Conservation (phyloP, 2,113 vertebrate species). For the Erythrocebus patas region DNA sequence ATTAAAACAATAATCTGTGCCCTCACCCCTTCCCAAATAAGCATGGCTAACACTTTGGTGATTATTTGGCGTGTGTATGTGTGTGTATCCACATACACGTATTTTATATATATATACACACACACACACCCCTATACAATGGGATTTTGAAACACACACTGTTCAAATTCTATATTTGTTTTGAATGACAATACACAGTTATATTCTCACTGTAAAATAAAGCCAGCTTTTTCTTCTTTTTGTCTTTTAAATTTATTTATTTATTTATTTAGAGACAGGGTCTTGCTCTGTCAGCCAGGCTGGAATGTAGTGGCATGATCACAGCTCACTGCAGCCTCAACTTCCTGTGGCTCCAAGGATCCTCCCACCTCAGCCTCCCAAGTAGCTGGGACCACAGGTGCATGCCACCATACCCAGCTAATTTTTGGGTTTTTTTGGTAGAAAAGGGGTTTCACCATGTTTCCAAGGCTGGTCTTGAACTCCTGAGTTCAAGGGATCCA, state of each 20-base stretch:
- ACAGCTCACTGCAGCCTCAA: neutral
- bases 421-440: neutral
- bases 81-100: too few species aligned
- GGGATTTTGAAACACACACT: neutral
- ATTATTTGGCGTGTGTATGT: neutral
- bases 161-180: neutral
- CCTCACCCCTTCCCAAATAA: neutral
- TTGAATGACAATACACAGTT: neutral
- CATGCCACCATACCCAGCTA: neutral
- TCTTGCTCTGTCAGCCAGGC: neutral
- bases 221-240: neutral
- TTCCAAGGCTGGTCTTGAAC: neutral
- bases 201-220: neutral
- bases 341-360: neutral
- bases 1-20: neutral
- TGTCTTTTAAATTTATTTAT: neutral
- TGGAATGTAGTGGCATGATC: neutral
- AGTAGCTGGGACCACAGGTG: neutral
- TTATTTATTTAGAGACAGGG: neutral
- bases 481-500: neutral
- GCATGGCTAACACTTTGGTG: neutral
- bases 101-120: too few species aligned
- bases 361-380: neutral
- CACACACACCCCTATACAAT: neutral
- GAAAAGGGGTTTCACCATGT: neutral